Percentiles rank a stretch among this genome's conserved stretches.
phyloP scores from a whole-genome alignment of 2,888 invertebrate genomes.

The Nebria brevicollis region DNA sequence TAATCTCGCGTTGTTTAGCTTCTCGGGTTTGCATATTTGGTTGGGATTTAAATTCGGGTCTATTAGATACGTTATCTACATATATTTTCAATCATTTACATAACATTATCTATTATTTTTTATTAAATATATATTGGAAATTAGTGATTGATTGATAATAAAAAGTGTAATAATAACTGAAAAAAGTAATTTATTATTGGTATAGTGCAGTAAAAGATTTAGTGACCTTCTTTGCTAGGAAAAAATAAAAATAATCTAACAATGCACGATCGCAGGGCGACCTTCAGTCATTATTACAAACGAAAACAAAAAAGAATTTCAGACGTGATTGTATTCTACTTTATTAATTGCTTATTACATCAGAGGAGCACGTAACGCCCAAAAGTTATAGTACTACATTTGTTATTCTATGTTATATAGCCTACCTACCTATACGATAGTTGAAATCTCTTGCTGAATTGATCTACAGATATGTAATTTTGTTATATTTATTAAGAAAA shows the following conservation, averaged over 20 bases:
- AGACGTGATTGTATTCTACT: slow-evolving; percentile 26
- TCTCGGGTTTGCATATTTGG: no score
- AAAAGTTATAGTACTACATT: not conserved
- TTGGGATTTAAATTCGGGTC: no score
- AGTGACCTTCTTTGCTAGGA: slow-evolving; percentile 34
- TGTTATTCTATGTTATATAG: not conserved
- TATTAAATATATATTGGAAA: no score
- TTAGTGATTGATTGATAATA: no score
- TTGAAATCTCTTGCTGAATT: not conserved
- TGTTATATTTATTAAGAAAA: slow-evolving; percentile 2
- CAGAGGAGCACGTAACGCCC: slow-evolving; percentile 20
- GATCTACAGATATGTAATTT: not conserved
- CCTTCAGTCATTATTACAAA: slow-evolving; percentile 42
- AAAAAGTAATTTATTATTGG: no score
- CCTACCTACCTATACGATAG: not conserved
- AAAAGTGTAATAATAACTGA: no score
- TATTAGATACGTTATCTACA: no score
- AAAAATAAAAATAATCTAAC: slow-evolving; percentile 35
- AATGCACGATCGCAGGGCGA: slow-evolving; percentile 27
- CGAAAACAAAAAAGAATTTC: slow-evolving; percentile 30
- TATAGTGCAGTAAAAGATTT: slow-evolving; percentile 32
- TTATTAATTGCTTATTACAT: slow-evolving; percentile 32
- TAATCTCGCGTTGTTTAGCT: no score
- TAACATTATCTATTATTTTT: no score
- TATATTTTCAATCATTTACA: no score